Evolutionary conservation across 2,113 vertebrate species (phyloP), one percentile per base, ranked within the genome.

Genomic region (Ariopsis seemanni): DNA sequence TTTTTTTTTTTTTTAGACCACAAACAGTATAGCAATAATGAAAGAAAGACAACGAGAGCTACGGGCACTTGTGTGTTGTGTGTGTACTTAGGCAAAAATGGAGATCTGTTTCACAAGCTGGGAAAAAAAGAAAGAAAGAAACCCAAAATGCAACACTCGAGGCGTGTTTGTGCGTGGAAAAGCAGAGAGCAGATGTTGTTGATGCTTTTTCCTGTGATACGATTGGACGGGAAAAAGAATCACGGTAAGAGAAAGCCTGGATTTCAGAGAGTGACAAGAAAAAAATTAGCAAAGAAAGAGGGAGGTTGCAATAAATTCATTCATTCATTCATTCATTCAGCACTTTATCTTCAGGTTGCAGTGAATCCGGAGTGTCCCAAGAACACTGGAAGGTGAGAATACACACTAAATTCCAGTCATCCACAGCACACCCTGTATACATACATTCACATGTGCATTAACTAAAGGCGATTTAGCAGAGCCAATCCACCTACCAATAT

Each of bases 141-240:
- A 42, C 42, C 42, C 53, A 48, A 53, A 11, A 14, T 5, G 48
- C 17, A 80, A 48, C 30, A 25, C 20, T 50, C 3, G n/a, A 2
- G 42, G 60, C 5, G 62, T 85, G 65, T 80, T 52, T 58, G 14
- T 62, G 52, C 78, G 65, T 87, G 11, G 12, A 79, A 57, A 78
- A 0, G 0, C 7, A 89, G 55, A 88, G 78, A 82, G 69, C 20
- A 84, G 60, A 77, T 88, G 84, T 7, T 90, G 60, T 20, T 20
- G 74, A 74, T 87, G 89, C 90, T 89, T 90, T 86, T 88, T 92
- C 94, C 94, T 95, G 93, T 60, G 92, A 93, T 17, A 22, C 60
- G 58, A 85, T 6, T 72, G 53, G 53, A 82, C 52, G 58, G 25
- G 55, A 2, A 60, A 48, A 48, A 62, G 20, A 22, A 25, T 30